phyloP scores from a whole-genome alignment of 2,888 invertebrate genomes.

The Troides aeacus region DNA sequence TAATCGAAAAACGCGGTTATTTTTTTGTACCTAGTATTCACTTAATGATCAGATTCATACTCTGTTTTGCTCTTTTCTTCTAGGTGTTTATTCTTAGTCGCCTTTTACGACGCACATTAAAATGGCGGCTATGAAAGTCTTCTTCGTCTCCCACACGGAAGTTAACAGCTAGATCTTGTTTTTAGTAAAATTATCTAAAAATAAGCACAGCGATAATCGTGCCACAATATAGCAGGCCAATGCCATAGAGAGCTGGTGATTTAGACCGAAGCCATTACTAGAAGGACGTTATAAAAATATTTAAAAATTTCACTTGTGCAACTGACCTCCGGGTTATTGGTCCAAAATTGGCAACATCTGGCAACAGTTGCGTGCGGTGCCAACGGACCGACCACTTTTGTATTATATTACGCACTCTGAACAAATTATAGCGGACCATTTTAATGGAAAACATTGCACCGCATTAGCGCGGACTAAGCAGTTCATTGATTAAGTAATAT shows the following conservation, averaged over 20 bases:
- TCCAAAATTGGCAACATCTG: constrained; percentile 11
- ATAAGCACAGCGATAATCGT: too few relatives aligned
- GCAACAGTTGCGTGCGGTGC: constrained; percentile 8
- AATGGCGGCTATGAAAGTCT: too few relatives aligned
- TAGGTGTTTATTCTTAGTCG: too few relatives aligned
- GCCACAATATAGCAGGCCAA: constrained; percentile 1
- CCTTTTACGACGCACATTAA: too few relatives aligned
- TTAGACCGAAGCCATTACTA: not conserved
- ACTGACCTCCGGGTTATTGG: constrained; percentile 13
- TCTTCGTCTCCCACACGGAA: too few relatives aligned
- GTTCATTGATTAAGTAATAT: too few relatives aligned
- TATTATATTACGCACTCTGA: constrained; percentile 5
- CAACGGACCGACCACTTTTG: constrained; percentile 1
- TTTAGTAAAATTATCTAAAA: too few relatives aligned
- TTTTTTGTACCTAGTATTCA: too few relatives aligned
- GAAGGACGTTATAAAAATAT: constrained; percentile 5
- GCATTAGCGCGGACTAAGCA: not conserved
- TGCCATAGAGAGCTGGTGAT: constrained; percentile 16
- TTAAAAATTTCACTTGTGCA: constrained; percentile 6
- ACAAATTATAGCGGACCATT: not conserved
- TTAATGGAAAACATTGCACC: not conserved
- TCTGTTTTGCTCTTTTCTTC: too few relatives aligned
- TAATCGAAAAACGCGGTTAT: too few relatives aligned
- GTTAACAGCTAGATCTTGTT: too few relatives aligned
- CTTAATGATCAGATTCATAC: too few relatives aligned